Conservation (phyloP, 2,797 vertebrate species). For the Anomalospiza imberbis region DNA sequence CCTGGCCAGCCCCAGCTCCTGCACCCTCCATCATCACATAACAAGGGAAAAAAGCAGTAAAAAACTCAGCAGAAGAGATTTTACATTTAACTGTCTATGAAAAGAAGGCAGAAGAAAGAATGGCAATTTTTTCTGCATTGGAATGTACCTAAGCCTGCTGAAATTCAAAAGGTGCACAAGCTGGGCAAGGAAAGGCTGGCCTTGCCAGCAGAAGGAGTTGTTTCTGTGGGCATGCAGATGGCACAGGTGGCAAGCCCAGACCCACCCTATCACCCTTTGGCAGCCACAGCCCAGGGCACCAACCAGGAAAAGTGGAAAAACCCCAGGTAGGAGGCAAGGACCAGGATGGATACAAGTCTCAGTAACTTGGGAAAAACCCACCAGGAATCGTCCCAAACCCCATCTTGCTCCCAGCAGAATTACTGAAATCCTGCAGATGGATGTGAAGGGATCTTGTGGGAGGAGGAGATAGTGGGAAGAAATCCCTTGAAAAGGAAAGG, state of each 20-base stretch:
- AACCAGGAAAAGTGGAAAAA: not conserved
- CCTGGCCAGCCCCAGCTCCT: not conserved
- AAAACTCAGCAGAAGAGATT: not conserved
- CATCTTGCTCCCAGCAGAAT: not conserved
- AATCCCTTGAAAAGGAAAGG: not conserved
- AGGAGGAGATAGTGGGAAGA: not conserved
- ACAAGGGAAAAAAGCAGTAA: not conserved
- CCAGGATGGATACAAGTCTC: not conserved
- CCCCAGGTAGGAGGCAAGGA: not conserved
- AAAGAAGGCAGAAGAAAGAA: not conserved
- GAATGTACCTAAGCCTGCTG: not conserved
- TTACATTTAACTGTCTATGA: not conserved
- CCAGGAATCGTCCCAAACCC: not conserved
- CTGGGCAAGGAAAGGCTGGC: not conserved
- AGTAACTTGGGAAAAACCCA: not conserved
- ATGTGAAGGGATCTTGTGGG: not conserved
- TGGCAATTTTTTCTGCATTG: not conserved
- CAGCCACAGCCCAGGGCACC: not conserved
- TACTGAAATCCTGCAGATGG: not conserved
- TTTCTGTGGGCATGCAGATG: not conserved
- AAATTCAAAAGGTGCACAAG: not conserved
- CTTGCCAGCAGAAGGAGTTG: not conserved
- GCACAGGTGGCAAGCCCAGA: not conserved
- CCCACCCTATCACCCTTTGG: not conserved
- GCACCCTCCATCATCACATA: not conserved